Evolutionary conservation across 2,888 invertebrate genomes (phyloP), one percentile per base, ranked within the genome.

Genomic region (Petrolisthes cinctipes): DNA sequence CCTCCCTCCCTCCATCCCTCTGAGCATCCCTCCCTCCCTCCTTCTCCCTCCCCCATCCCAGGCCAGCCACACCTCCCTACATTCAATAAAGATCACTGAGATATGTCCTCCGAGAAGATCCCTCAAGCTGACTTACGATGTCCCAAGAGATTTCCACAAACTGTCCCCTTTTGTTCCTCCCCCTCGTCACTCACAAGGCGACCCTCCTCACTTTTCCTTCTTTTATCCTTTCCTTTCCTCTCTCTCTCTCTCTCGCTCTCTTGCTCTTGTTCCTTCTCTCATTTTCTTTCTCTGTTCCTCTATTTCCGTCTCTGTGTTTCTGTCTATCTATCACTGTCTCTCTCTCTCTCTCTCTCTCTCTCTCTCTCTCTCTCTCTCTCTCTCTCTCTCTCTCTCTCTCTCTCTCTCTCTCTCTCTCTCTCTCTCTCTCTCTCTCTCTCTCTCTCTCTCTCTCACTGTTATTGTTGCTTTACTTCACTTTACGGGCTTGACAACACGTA

Each of bases 71-170:
- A 81, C 81, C 81, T 71, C 81, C n/a, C 81, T 81, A 66, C 66
- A 81, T 81, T 81, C 81, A 81, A 81, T 81, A 81, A 81, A 81
- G 81, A 81, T 81, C 81, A 4, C 61, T 66, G 81, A 81, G 81
- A 81, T 81, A 81, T 81, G 81, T 61, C 66, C 66, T 23, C 66
- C 61, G 66, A 81, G 66, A 61, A 81, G 66, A 81, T 81, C 66
- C 81, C 81, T 81, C 81, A 81, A 23, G 20, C 66, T 81, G 81
- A 81, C 61, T 81, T 81, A 81, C 66, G 81, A 81, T 81, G 81
- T 81, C 66, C 81, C 61, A 51, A 81, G 54, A 81, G 51, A 81
- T 81, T 81, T 81, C 81, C 81, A 66, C 76, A 61, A 81, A 81
- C 81, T 66, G 61, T 66, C 66, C 81, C 51, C 81, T 66, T 53